Conservation (phyloP, 2,113 vertebrate species). For the Hippopotamus amphibius region DNA sequence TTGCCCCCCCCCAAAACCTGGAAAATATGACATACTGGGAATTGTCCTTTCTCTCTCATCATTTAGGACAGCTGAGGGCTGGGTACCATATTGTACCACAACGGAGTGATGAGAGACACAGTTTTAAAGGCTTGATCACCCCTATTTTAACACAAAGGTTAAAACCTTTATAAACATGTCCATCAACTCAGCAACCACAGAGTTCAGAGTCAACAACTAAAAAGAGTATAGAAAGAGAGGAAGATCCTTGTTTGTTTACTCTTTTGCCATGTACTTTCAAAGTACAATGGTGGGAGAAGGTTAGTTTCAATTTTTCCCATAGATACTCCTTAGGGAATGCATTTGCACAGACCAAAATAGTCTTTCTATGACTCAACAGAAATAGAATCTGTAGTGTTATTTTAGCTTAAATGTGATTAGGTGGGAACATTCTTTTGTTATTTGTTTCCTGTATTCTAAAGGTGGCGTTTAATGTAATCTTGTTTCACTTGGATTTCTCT, state of each 20-base stretch:
- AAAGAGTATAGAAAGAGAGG: conserved; percentile 78
- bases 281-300: conserved; percentile 88
- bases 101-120: neutral
- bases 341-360: conserved; percentile 74
- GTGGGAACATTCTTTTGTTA: conserved; percentile 65
- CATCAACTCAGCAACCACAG: conserved; percentile 16
- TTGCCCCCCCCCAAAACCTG: neutral
- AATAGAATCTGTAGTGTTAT: conserved; percentile 80
- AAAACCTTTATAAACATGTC: conserved; percentile 6
- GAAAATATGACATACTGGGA: neutral
- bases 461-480: conserved; percentile 49
- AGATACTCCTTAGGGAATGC: conserved; percentile 81
- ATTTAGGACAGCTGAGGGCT: neutral
- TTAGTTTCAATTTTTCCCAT: conserved; percentile 84
- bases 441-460: conserved; percentile 68
- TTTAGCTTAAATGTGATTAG: conserved; percentile 73
- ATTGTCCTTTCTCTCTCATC: neutral
- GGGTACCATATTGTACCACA: neutral
- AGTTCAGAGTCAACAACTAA: conserved; percentile 53
- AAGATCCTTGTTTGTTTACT: conserved; percentile 81
- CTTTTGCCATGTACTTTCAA: conserved; percentile 72
- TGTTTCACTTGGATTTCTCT: conserved; percentile 1
- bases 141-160: neutral
- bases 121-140: neutral
- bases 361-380: conserved; percentile 67